Conservation (phyloP, 1,140 invertebrate species). For the Drosophila gunungcola region DNA sequence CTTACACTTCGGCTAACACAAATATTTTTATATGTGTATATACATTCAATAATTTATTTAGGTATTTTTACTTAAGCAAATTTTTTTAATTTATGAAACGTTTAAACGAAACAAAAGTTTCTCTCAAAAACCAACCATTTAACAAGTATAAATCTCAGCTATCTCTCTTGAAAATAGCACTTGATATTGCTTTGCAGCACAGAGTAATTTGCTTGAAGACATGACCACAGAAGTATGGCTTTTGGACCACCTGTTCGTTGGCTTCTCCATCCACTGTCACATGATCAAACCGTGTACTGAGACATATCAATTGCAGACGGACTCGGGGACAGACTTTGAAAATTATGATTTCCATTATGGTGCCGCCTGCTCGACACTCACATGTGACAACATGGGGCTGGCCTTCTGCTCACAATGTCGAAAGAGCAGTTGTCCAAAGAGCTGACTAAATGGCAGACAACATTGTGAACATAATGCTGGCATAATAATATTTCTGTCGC, state of each 20-base stretch:
- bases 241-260: conserved; percentile 17
- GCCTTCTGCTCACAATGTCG: conserved; percentile 11
- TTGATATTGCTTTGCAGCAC: background rate
- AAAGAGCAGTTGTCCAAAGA: conserved; percentile 6
- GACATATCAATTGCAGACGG: conserved; percentile 41
- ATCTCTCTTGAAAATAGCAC: background rate
- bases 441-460: conserved; percentile 78
- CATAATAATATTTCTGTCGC: conserved; percentile 82
- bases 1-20: no score
- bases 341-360: conserved; percentile 76
- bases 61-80: no score
- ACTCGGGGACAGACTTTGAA: conserved; percentile 46
- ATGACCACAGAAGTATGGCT: background rate
- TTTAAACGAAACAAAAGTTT: background rate
- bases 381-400: conserved; percentile 44
- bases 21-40: no score
- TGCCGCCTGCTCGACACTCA: conserved; percentile 24
- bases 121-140: background rate
- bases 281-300: conserved; percentile 32
- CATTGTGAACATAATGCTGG: conserved; percentile 81
- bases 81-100: background rate
- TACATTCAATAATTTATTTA: no score
- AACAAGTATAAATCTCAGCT: background rate
- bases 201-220: background rate
- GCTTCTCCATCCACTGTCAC: conserved; percentile 15